phyloP scores from a whole-genome alignment of 2,888 invertebrate genomes.

The Cataglyphis altisquamis region DNA sequence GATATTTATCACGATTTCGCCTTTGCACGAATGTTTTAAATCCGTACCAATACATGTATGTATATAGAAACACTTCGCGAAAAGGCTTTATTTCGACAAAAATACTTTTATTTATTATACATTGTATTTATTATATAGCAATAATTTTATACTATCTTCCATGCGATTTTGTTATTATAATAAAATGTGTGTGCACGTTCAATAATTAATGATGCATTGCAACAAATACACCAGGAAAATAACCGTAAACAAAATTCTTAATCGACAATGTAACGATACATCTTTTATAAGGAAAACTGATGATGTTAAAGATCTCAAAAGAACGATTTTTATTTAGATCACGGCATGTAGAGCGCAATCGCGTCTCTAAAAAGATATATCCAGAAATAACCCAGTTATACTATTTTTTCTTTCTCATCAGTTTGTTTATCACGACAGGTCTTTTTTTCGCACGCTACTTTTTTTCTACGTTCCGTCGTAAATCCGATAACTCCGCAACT shows the following conservation, averaged over 20 bases:
- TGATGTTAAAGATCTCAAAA: not conserved
- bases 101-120: slow-evolving; percentile 20
- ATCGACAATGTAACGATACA: not conserved
- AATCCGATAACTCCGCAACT: slow-evolving; percentile 33
- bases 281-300: not conserved
- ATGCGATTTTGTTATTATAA: not conserved
- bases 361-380: not conserved
- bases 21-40: not conserved
- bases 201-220: not conserved
- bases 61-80: not conserved
- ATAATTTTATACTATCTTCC: not conserved
- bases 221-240: not conserved
- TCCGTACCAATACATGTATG: not conserved
- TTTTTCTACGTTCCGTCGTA: slow-evolving; percentile 8
- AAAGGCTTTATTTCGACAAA: not conserved
- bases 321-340: slow-evolving; percentile 11
- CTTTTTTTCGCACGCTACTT: slow-evolving; percentile 27
- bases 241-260: not conserved
- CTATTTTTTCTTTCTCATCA: not conserved
- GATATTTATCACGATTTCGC: slow-evolving; percentile 15
- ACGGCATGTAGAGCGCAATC: not conserved
- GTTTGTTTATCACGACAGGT: slow-evolving; percentile 24
- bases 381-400: slow-evolving; percentile 8
- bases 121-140: not conserved
- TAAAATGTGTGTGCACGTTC: no score